Percentiles rank a stretch among this genome's conserved stretches.
phyloP scores from a whole-genome alignment of 2,888 invertebrate species.

The Eurois occulta region DNA sequence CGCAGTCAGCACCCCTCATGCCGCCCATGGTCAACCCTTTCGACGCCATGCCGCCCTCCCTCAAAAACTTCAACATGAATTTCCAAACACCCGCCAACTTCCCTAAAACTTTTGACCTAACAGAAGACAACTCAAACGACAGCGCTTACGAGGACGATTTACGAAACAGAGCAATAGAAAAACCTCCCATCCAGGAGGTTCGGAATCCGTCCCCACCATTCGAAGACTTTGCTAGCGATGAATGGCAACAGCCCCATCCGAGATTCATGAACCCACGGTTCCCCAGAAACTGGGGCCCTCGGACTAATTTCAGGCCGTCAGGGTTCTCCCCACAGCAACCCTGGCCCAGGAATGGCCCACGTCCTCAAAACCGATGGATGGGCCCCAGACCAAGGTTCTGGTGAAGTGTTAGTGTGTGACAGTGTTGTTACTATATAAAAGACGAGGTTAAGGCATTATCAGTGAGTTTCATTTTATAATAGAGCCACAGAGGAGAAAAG shows the following conservation, averaged over 20 bases:
- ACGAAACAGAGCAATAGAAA: constrained; percentile 73
- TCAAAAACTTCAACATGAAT: constrained; percentile 74
- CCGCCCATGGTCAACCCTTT: constrained; percentile 82
- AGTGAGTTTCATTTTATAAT: constrained; percentile 65
- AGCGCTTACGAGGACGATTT: constrained; percentile 80
- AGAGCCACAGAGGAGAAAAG: constrained; percentile 15
- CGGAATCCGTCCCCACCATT: constrained; percentile 67
- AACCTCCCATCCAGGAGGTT: constrained; percentile 46
- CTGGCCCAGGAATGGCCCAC: constrained; percentile 82
- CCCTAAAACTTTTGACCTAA: constrained; percentile 50
- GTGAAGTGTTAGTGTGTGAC: constrained; percentile 73
- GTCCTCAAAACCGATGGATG: constrained; percentile 83
- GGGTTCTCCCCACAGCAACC: constrained; percentile 73
- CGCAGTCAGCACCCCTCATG: constrained; percentile 74
- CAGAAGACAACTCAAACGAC: constrained; percentile 70
- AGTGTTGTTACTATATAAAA: constrained; percentile 63
- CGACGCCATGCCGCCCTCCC: constrained; percentile 81
- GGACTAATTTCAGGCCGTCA: constrained; percentile 79
- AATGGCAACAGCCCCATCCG: constrained; percentile 71
- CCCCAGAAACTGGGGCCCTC: constrained; percentile 85
- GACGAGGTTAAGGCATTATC: constrained; percentile 37
- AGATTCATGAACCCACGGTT: constrained; percentile 79
- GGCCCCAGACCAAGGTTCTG: constrained; percentile 87
- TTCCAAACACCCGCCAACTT: constrained; percentile 60
- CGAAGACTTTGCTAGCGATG: constrained; percentile 72